phyloP scores from a whole-genome alignment of 2,113 vertebrate species.

The Odocoileus virginianus region DNA sequence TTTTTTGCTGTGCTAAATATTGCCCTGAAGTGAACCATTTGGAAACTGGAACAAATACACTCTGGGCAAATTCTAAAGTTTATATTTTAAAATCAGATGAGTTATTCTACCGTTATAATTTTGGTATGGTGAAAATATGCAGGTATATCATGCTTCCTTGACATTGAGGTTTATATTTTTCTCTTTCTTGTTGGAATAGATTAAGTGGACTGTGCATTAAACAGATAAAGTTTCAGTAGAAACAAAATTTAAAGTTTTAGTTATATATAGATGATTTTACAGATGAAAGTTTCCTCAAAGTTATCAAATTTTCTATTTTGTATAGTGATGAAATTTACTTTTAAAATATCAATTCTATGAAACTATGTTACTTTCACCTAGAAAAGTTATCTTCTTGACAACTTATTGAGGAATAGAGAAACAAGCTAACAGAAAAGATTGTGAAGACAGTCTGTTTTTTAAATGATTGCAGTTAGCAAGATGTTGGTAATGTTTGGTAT shows the following conservation, averaged over 20 bases:
- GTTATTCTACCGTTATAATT: background rate
- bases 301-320: background rate
- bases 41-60: conserved; percentile 39
- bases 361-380: background rate
- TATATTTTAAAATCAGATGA: conserved; percentile 23
- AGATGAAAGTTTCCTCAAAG: background rate
- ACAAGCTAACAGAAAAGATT: background rate
- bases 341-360: background rate
- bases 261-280: background rate
- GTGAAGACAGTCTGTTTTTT: background rate
- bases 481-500: background rate
- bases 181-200: background rate
- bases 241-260: background rate
- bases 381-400: background rate
- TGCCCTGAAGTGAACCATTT: conserved; percentile 42
- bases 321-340: background rate
- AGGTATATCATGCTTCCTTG: background rate
- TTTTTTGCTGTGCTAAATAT: conserved; percentile 54
- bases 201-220: background rate
- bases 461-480: background rate
- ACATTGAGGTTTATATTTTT: background rate
- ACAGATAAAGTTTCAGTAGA: background rate
- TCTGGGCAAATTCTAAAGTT: conserved; percentile 19
- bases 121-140: background rate
- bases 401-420: background rate